Evolutionary conservation across 2,797 vertebrate species (phyloP), one percentile per base, ranked within the genome.

Genomic region (Aeoliscus strigatus): DNA sequence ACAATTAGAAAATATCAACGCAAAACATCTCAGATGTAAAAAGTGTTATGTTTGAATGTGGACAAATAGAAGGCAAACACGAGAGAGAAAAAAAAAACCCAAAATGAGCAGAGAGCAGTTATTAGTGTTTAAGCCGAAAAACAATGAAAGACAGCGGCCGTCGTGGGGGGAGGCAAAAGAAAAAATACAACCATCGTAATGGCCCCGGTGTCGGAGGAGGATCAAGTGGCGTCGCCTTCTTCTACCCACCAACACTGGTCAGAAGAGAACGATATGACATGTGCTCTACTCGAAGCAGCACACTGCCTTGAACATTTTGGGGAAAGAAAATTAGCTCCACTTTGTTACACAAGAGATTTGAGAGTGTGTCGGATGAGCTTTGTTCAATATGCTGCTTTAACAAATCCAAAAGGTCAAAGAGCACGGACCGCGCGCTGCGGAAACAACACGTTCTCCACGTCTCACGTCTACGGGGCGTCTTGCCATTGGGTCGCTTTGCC

Each of bases 1-100:
- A 89, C 88, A 89, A 85, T 84, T 88, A 88, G 85, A 89, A 89
- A 89, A 89, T 82, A 86, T 85, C 81, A 85, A 85, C 80, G 73
- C 78, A 86, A 85, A 85, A 86, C 75, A 69, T 83, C 75, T 75
- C 71, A 51, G 78, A 86, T 87, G 85, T 85, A 85, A 86, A 88
- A 88, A 87, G 77, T 83, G 83, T 86, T 79, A 76, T 67, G 80
- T 78, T 38, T 79, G 73, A 82, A 73, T 77, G 78, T 70, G 66
- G 74, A 82, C 80, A 66, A 77, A 70, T 74, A 70, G 64, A 84
- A 85, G 83, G 80, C 77, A 82, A 83, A 86, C 64, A 67, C 62
- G 51, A 66, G 62, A 70, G 65, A 59, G 51, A 36, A 67, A 53
- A 34, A 17, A 12, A 17, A 9, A 21, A 14, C 16, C 39, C 46